Percentiles rank a stretch among this genome's conserved stretches.
Evolutionary conservation across 64 coral and sea anemone genomes (phyloP).

Genomic region (Exaiptasia diaphana): DNA sequence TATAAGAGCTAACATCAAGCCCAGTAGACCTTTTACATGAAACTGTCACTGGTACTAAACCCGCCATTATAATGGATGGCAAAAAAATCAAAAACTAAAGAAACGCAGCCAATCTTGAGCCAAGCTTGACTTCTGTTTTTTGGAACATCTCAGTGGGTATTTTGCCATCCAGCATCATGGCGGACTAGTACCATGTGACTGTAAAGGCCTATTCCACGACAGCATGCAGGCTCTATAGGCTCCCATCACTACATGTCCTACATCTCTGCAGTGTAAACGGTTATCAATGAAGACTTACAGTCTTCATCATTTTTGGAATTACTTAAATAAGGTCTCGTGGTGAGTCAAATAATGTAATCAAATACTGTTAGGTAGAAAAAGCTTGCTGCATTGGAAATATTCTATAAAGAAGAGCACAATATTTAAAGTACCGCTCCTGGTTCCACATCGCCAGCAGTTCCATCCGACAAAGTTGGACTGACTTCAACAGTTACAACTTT

Average conservation of each 20-base stretch:
- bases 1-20: neutral
- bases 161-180: too few species aligned
- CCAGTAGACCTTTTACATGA: neutral
- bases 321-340: neutral
- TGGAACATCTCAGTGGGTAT: too few species aligned
- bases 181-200: too few species aligned
- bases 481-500: constrained; percentile 72
- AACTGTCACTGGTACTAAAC: too few species aligned
- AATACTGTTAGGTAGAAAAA: neutral
- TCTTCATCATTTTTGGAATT: neutral
- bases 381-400: neutral
- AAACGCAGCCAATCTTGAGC: too few species aligned
- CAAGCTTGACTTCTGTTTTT: too few species aligned
- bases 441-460: constrained; percentile 67
- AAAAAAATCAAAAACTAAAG: neutral
- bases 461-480: constrained; percentile 72
- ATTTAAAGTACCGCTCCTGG: constrained; percentile 37
- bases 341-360: too few species aligned
- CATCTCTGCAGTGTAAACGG: neutral
- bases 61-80: neutral
- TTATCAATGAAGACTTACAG: neutral
- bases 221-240: too few species aligned
- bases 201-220: too few species aligned
- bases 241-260: too few species aligned
- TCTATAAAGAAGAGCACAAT: neutral